Conservation (phyloP, 1,140 invertebrate genomes). For the Drosophila nigromelanica region DNA sequence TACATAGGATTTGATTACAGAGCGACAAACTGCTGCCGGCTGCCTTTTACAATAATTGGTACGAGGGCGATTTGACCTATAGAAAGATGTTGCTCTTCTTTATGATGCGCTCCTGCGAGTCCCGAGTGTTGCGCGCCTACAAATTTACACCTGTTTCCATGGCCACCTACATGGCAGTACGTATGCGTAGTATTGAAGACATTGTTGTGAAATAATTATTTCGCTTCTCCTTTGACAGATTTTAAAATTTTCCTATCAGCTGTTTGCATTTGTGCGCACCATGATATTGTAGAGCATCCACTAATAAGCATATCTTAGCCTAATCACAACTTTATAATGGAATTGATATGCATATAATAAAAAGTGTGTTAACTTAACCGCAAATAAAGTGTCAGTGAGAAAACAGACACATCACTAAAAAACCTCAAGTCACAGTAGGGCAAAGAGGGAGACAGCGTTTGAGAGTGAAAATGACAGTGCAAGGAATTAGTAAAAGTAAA, state of each 20-base stretch:
- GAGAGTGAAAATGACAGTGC: too few species aligned
- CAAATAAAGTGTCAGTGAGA: too few species aligned
- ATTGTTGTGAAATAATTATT: neutral
- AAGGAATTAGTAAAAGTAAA: too few species aligned
- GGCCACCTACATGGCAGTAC: slow-evolving; percentile 55
- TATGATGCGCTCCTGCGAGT: slow-evolving; percentile 54
- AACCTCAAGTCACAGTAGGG: too few species aligned
- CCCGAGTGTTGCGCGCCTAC: slow-evolving; percentile 52
- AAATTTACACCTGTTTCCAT: slow-evolving; percentile 68
- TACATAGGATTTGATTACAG: slow-evolving; percentile 16
- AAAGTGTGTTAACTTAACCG: too few species aligned
- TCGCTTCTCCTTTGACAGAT: slow-evolving; percentile 33
- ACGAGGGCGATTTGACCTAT: slow-evolving; percentile 62
- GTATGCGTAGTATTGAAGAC: slow-evolving; percentile 15
- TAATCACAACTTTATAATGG: too few species aligned
- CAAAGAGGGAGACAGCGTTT: too few species aligned
- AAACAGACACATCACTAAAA: too few species aligned
- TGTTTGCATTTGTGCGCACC: slow-evolving; percentile 54
- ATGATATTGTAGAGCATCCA: slow-evolving; percentile 28
- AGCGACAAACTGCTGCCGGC: slow-evolving; percentile 61
- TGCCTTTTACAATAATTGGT: slow-evolving; percentile 75
- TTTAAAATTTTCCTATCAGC: slow-evolving; percentile 58
- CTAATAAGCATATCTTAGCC: too few species aligned
- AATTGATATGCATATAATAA: too few species aligned
- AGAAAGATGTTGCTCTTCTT: slow-evolving; percentile 67